Evolutionary conservation across 2,888 invertebrate species (phyloP).

Genomic region (Pheosia tremula): DNA sequence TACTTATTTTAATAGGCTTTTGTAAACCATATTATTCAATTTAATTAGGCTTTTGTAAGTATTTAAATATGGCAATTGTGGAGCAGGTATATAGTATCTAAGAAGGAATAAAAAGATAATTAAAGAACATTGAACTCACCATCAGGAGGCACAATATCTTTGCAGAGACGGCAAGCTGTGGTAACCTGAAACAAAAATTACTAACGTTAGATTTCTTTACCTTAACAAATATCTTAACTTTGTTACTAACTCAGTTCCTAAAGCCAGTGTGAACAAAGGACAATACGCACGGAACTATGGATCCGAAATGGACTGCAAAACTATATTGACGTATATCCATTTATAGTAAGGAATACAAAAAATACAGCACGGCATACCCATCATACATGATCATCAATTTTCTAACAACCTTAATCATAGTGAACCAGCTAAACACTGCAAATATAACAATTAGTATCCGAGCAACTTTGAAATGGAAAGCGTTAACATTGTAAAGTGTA

Average conservation of each 20-base stretch:
- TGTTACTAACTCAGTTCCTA: too few relatives aligned
- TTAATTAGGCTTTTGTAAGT: too few relatives aligned
- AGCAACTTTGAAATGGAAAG: constrained; percentile 54
- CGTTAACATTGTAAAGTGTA: constrained; percentile 49
- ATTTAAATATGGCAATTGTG: too few relatives aligned
- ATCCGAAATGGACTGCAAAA: too few relatives aligned
- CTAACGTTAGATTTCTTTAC: background rate
- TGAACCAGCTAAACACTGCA: constrained; percentile 3
- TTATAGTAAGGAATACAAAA: too few relatives aligned
- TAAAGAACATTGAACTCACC: constrained; percentile 82
- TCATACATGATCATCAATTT: background rate
- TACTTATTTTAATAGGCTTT: too few relatives aligned
- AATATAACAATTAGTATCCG: constrained; percentile 20
- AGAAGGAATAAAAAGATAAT: too few relatives aligned
- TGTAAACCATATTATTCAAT: too few relatives aligned
- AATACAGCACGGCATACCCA: background rate
- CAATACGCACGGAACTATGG: too few relatives aligned
- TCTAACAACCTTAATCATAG: background rate
- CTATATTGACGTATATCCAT: too few relatives aligned
- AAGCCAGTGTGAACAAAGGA: too few relatives aligned
- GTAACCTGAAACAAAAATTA: constrained; percentile 88
- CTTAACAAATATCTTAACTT: background rate
- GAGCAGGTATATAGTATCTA: too few relatives aligned
- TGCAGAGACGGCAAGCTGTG: constrained; percentile 95
- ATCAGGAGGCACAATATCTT: constrained; percentile 96